Conservation (phyloP, 2,888 invertebrate species). For the Eulithis testata region DNA sequence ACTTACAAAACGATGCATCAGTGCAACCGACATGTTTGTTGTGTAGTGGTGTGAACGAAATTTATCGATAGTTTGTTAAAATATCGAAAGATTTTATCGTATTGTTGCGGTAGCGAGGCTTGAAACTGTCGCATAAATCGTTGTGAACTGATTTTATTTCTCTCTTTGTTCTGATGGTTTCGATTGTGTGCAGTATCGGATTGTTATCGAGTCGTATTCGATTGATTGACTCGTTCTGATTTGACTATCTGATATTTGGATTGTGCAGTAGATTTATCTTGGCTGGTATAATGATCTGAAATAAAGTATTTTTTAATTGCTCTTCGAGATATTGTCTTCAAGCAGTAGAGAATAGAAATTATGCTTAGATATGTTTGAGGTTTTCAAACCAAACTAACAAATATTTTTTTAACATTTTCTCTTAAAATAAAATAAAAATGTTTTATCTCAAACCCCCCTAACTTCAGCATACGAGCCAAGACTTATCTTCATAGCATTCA, state of each 20-base stretch:
- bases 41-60: slow-evolving; percentile 45
- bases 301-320: too few species aligned
- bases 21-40: slow-evolving; percentile 32
- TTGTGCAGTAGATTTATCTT: too few species aligned
- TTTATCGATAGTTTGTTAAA: slow-evolving; percentile 44
- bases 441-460: too few species aligned
- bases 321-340: too few species aligned
- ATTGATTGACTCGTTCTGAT: neutral
- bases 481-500: too few species aligned
- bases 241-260: neutral
- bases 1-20: slow-evolving; percentile 26
- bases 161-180: slow-evolving; percentile 21
- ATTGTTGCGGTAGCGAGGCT: slow-evolving; percentile 29
- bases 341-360: too few species aligned
- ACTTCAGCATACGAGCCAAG: too few species aligned
- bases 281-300: too few species aligned
- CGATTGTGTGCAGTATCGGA: neutral
- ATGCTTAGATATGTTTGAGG: too few species aligned
- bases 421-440: too few species aligned
- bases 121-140: slow-evolving; percentile 31
- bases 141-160: slow-evolving; percentile 22
- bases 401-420: too few species aligned
- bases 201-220: slow-evolving; percentile 2
- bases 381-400: too few species aligned
- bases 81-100: slow-evolving; percentile 41